Conservation (phyloP, 2,113 vertebrate species). For the Callopanchax toddi region DNA sequence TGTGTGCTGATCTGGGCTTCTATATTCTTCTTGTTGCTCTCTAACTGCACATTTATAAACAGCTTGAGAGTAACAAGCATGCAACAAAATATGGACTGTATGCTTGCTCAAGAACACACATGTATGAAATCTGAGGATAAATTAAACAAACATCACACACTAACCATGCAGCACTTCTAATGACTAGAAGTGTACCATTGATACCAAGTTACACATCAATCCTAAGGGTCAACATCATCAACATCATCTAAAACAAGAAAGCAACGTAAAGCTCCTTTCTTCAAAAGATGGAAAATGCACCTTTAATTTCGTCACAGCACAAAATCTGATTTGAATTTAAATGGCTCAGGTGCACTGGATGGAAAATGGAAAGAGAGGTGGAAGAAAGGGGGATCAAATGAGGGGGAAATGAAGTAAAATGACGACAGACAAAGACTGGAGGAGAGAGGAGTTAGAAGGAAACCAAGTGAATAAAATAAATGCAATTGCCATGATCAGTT, state of each 20-base stretch:
- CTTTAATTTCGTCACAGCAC: background rate
- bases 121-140: too few relatives aligned
- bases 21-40: too few relatives aligned
- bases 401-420: background rate
- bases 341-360: background rate
- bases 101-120: too few relatives aligned
- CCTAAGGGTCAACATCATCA: background rate
- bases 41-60: too few relatives aligned
- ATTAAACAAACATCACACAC: too few relatives aligned
- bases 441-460: slow-evolving; percentile 26
- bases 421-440: slow-evolving; percentile 11
- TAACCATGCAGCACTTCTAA: too few relatives aligned
- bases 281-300: background rate
- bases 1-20: too few relatives aligned
- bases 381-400: slow-evolving; percentile 6
- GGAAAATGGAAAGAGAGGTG: background rate
- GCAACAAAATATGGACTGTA: too few relatives aligned
- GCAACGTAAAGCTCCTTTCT: too few relatives aligned
- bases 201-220: background rate
- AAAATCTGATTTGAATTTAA: background rate
- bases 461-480: slow-evolving; percentile 56
- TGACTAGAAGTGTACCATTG: too few relatives aligned
- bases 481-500: slow-evolving; percentile 64
- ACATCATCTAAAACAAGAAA: background rate
- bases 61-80: too few relatives aligned